A percentile compares a stretch with the other conserved stretches of the same genome.
These are phyloP conservation scores for Chlamydotis undulata DNA, from an alignment of 2,113 vertebrate genomes.

Conservation along the genomic window DNA sequence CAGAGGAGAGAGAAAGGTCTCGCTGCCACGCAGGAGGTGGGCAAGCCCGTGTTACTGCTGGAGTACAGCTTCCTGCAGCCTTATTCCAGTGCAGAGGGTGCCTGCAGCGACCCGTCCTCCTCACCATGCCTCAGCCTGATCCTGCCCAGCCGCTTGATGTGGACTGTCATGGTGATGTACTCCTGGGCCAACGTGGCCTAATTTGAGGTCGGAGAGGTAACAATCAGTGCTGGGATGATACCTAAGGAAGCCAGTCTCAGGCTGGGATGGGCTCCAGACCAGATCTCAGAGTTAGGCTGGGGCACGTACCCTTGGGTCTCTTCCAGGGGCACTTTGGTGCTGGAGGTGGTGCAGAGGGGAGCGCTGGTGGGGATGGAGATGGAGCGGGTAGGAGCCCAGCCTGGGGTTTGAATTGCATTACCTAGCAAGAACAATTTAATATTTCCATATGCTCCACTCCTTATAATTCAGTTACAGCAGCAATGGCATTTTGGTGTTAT, in stretches of 20 bases:
- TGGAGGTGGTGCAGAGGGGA: background rate
- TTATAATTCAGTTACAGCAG: background rate
- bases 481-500: background rate
- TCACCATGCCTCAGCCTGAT: background rate
- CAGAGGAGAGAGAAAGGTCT: background rate
- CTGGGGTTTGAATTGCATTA: background rate
- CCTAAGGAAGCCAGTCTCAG: background rate
- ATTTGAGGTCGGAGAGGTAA: background rate
- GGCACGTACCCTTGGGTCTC: rapidly evolving
- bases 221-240: rapidly evolving
- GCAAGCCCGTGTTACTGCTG: background rate
- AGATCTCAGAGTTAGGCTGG: background rate
- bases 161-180: background rate
- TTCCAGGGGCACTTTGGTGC: background rate
- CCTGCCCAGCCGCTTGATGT: background rate
- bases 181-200: background rate
- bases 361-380: background rate
- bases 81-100: background rate
- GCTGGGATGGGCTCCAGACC: background rate
- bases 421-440: background rate
- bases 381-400: background rate
- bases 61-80: background rate
- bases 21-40: rapidly evolving
- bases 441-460: background rate
- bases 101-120: background rate